These are phyloP conservation scores for Atta cephalotes DNA, from an alignment of 1,140 invertebrate genomes.

Conservation along the genomic window DNA sequence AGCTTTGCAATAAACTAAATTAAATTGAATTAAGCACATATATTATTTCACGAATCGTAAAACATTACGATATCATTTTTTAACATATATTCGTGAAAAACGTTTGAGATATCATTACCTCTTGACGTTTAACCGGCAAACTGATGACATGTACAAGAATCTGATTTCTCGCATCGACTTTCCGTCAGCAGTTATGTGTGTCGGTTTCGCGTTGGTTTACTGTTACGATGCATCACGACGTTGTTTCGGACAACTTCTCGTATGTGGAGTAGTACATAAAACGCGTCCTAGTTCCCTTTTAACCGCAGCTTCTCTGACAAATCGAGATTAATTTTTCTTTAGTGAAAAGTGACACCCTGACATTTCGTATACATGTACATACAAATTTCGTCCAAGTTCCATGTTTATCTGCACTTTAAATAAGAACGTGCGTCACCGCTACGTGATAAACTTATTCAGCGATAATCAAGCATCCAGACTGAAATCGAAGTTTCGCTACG, in stretches of 20 bases:
- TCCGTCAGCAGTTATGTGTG: constrained; percentile 51
- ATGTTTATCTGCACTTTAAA: not conserved
- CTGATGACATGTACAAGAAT: constrained; percentile 66
- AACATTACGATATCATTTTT: not conserved
- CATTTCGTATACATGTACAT: not conserved
- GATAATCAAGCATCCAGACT: constrained; percentile 70
- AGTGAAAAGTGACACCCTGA: not conserved
- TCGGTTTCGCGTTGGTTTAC: constrained; percentile 56
- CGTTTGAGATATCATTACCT: not conserved
- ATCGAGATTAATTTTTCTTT: constrained; percentile 1
- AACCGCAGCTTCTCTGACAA: not conserved
- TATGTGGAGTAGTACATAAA: constrained; percentile 15
- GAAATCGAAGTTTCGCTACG: constrained; percentile 69
- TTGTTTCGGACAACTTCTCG: constrained; percentile 55
- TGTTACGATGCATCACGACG: constrained; percentile 52
- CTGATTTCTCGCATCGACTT: constrained; percentile 61
- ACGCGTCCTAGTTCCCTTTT: constrained; percentile 32
- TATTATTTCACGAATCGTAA: not conserved
- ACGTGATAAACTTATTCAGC: constrained; percentile 60
- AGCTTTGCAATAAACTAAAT: too few relatives aligned
- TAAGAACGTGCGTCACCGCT: constrained; percentile 22
- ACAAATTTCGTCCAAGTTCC: not conserved
- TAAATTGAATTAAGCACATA: too few relatives aligned
- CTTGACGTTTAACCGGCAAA: constrained; percentile 36
- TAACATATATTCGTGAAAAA: not conserved